Percentiles rank a stretch among this genome's conserved stretches.
Evolutionary conservation across 2,888 invertebrate genomes (phyloP).

Genomic region (Synergus gifuensis): DNA sequence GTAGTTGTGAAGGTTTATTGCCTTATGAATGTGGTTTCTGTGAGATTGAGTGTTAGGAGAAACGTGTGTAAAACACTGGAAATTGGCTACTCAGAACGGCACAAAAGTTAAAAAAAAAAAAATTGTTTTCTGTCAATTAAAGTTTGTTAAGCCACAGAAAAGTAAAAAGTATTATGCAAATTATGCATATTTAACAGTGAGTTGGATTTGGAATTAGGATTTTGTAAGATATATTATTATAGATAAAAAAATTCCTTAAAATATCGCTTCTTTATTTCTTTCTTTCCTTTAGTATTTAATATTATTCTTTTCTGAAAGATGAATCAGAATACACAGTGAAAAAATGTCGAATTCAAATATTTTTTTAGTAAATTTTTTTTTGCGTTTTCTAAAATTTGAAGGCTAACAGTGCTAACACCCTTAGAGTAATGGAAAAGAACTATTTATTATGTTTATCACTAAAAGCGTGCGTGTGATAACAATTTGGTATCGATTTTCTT

Average conservation of each 20-base stretch:
- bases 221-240: background rate
- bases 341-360: too few relatives aligned
- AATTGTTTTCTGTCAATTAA: background rate
- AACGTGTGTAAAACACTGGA: background rate
- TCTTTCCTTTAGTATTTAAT: too few relatives aligned
- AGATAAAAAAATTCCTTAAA: background rate
- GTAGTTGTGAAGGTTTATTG: constrained; percentile 22
- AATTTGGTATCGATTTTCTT: constrained; percentile 13
- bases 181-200: background rate
- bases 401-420: too few relatives aligned
- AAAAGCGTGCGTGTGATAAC: background rate
- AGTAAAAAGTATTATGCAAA: too few relatives aligned
- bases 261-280: background rate
- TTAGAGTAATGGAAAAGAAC: background rate
- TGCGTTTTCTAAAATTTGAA: too few relatives aligned
- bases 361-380: too few relatives aligned
- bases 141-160: background rate
- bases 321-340: too few relatives aligned
- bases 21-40: background rate
- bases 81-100: background rate
- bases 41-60: background rate
- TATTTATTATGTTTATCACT: background rate
- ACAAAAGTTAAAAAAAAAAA: background rate
- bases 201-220: background rate
- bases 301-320: too few relatives aligned